Percentiles rank a stretch among this genome's conserved stretches.
Conservation (phyloP, 35 echinoderm and acorn worm species). For the Diadema setosum region DNA sequence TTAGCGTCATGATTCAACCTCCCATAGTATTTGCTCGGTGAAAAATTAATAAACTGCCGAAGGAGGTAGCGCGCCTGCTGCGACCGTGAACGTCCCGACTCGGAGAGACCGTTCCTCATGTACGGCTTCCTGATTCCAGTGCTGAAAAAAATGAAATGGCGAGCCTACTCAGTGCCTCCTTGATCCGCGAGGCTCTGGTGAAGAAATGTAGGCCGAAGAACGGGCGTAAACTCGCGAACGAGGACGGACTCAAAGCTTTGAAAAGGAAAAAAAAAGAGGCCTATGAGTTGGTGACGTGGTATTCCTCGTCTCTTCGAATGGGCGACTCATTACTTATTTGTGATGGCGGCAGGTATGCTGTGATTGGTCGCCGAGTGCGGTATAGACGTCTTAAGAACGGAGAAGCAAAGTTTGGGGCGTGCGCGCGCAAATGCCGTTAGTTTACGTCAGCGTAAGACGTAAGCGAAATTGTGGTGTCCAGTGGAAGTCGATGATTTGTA, state of each 20-base stretch:
- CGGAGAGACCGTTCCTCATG: too few species aligned
- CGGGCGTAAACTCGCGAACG: not conserved
- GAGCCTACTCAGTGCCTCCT: not conserved
- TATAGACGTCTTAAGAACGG: not conserved
- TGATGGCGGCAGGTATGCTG: too few species aligned
- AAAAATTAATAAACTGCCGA: too few species aligned
- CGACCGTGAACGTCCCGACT: too few species aligned
- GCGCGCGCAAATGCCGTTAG: not conserved
- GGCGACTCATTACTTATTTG: too few species aligned
- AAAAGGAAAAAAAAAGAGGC: not conserved
- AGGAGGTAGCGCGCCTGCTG: too few species aligned
- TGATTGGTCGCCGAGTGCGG: not conserved
- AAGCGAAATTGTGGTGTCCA: too few species aligned
- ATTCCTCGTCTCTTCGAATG: not conserved
- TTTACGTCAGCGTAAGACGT: not conserved
- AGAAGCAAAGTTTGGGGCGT: not conserved
- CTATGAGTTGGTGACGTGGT: not conserved
- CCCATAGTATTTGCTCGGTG: not conserved
- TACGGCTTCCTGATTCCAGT: too few species aligned
- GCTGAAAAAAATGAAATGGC: too few species aligned
- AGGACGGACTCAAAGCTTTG: not conserved
- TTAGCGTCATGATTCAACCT: too few species aligned
- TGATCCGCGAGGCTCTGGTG: not conserved
- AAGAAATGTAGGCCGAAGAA: not conserved
- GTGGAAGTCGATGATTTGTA: not conserved